A percentile compares a stretch with the other conserved stretches of the same genome.
phyloP scores from a whole-genome alignment of 2,888 invertebrate species.

The Unio delphinus region DNA sequence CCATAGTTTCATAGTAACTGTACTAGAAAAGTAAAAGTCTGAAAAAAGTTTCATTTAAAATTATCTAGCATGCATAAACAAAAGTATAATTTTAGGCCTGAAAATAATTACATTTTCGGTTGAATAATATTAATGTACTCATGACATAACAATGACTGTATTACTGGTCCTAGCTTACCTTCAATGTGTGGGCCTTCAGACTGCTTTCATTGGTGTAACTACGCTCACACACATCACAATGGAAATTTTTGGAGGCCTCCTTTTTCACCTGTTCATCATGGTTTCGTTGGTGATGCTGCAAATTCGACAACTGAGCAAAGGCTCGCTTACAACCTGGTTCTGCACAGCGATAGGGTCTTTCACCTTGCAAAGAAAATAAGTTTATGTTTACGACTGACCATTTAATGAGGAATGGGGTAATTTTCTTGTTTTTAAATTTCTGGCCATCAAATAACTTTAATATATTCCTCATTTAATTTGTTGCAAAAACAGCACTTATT shows the following conservation, averaged over 20 bases:
- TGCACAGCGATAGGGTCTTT: conserved; percentile 95
- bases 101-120: no score
- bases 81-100: no score
- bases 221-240: conserved; percentile 96
- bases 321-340: conserved; percentile 95
- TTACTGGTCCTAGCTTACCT: conserved; percentile 78
- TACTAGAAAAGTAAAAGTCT: no score
- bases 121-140: no score
- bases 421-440: background rate
- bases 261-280: conserved; percentile 96
- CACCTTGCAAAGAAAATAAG: conserved; percentile 79
- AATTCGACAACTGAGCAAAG: conserved; percentile 95
- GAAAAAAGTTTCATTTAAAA: no score
- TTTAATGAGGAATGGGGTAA: no score
- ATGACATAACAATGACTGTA: background rate
- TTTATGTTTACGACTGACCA: background rate
- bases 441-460: background rate
- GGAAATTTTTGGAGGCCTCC: conserved; percentile 82
- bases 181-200: conserved; percentile 94
- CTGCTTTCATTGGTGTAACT: conserved; percentile 97
- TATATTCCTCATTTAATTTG: background rate
- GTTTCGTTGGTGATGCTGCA: conserved; percentile 95
- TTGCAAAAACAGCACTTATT: no score
- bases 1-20: no score
- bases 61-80: no score